Percentiles rank a stretch among this genome's conserved stretches.
These are phyloP conservation scores for Drosophila willistoni DNA, from an alignment of 1,140 invertebrate genomes.

Conservation along the genomic window DNA sequence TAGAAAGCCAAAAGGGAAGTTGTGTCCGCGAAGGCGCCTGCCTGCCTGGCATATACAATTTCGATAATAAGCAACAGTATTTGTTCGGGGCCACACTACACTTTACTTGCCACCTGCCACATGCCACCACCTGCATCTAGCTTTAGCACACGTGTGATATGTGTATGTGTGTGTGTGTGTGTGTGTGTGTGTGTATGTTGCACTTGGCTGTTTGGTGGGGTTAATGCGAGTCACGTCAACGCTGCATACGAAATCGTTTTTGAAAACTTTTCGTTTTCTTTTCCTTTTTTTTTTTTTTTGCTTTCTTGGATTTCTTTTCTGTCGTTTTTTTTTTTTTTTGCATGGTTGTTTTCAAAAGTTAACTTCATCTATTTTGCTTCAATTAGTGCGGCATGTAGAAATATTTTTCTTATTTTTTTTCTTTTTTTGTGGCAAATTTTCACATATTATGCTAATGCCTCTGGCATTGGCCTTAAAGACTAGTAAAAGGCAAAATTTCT, in stretches of 20 bases:
- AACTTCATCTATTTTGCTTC: slow-evolving; percentile 49
- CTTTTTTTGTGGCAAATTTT: background rate
- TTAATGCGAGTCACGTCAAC: slow-evolving; percentile 80
- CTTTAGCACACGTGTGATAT: slow-evolving; percentile 34
- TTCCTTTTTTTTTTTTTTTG: background rate
- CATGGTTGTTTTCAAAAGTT: slow-evolving; percentile 11
- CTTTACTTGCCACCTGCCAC: slow-evolving; percentile 13
- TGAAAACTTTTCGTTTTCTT: slow-evolving; percentile 49
- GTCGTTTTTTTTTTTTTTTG: background rate
- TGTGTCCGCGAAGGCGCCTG: slow-evolving; percentile 41
- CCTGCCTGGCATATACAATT: slow-evolving; percentile 76
- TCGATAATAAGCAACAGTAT: slow-evolving; percentile 78
- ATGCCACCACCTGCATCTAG: slow-evolving; percentile 17
- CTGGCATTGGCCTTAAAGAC: slow-evolving; percentile 69
- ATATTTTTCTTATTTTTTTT: background rate
- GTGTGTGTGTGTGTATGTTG: background rate
- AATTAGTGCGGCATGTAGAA: slow-evolving; percentile 57
- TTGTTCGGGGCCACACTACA: slow-evolving; percentile 29
- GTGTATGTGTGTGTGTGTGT: slow-evolving; percentile 32
- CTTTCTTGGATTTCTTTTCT: too few species aligned
- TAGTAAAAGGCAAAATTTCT: background rate
- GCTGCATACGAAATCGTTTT: slow-evolving; percentile 76
- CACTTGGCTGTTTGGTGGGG: slow-evolving; percentile 23
- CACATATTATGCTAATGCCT: background rate
- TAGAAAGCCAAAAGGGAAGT: slow-evolving; percentile 53